Percentiles rank a stretch among this genome's conserved stretches.
These are phyloP conservation scores for Taphrorychus bicolor DNA, from an alignment of 2,888 invertebrate species.

Conservation along the genomic window DNA sequence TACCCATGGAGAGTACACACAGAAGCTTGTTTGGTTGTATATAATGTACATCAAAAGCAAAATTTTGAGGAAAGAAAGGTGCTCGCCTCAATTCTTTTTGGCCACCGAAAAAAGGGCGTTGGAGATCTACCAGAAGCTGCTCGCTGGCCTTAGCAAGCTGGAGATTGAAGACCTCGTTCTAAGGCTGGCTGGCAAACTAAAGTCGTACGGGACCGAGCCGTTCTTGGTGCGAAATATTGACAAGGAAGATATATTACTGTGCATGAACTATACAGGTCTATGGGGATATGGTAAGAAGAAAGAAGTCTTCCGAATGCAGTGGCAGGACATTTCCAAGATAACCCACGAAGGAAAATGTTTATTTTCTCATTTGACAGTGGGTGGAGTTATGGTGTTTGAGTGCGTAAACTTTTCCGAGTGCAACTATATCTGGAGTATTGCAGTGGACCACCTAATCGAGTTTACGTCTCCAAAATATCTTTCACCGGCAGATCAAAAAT, in stretches of 20 bases:
- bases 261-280: constrained; percentile 44
- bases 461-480: not conserved
- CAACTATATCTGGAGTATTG: constrained; percentile 42
- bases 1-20: constrained; percentile 38
- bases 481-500: not conserved
- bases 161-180: constrained; percentile 44
- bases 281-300: constrained; percentile 29
- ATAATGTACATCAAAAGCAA: constrained; percentile 42
- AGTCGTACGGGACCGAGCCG: constrained; percentile 45
- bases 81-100: constrained; percentile 13
- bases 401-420: constrained; percentile 43
- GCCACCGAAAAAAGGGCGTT: constrained; percentile 43
- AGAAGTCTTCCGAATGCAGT: constrained; percentile 31
- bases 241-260: constrained; percentile 37
- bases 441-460: constrained; percentile 43
- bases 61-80: constrained; percentile 42
- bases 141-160: constrained; percentile 32
- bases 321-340: constrained; percentile 42
- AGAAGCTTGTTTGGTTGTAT: constrained; percentile 19
- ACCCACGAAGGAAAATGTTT: constrained; percentile 38
- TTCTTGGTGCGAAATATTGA: constrained; percentile 39
- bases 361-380: constrained; percentile 23
- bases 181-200: constrained; percentile 44
- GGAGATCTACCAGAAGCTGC: constrained; percentile 42
- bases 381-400: constrained; percentile 31